Conservation (phyloP, 2,888 invertebrate species). For the Drosophila kambysellisi region DNA sequence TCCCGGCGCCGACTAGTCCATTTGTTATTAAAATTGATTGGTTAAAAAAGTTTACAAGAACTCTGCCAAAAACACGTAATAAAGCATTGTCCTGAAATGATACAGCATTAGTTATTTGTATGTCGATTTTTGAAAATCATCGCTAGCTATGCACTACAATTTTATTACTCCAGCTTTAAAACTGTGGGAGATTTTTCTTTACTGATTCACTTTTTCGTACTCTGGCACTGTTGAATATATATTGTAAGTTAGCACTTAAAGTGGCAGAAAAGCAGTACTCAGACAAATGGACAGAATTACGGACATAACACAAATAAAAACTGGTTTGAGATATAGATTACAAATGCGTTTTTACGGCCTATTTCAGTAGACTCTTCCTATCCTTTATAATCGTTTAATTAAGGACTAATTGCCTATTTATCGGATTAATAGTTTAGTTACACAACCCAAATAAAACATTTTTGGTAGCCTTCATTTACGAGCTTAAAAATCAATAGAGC, state of each 20-base stretch:
- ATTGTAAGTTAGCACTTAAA: background rate
- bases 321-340: background rate
- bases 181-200: background rate
- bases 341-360: background rate
- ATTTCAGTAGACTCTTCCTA: background rate
- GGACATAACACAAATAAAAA: background rate
- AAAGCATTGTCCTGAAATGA: background rate
- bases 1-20: conserved; percentile 41
- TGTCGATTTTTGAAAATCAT: background rate
- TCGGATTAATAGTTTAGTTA: background rate
- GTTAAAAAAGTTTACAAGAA: conserved; percentile 11
- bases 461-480: background rate
- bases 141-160: background rate
- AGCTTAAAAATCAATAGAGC: conserved; percentile 10
- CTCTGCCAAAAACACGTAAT: background rate
- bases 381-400: background rate
- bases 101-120: background rate
- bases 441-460: conserved; percentile 1
- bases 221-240: background rate
- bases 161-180: background rate
- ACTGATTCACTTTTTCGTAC: too few species aligned
- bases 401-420: background rate
- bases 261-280: background rate
- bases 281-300: background rate
- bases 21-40: conserved; percentile 49